These are phyloP conservation scores for Drosophila eugracilis DNA, from an alignment of 1,140 invertebrate species.

Conservation along the genomic window DNA sequence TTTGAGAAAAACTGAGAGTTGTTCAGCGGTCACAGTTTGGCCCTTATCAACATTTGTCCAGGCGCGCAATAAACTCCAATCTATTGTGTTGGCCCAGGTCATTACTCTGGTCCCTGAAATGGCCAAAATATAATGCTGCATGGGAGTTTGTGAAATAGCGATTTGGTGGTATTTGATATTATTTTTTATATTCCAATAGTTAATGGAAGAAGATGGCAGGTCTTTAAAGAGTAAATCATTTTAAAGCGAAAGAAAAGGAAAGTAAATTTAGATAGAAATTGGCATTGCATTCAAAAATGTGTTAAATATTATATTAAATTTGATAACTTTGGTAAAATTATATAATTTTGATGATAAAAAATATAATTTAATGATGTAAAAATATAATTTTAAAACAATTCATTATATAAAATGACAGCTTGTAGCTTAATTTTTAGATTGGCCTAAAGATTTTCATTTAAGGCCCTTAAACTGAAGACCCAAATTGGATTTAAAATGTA, in stretches of 20 bases:
- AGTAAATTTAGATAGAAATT: too few relatives aligned
- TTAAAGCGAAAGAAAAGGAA: background rate
- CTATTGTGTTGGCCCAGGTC: constrained; percentile 39
- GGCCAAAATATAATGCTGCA: background rate
- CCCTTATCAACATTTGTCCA: constrained; percentile 53
- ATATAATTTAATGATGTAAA: too few relatives aligned
- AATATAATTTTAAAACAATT: too few relatives aligned
- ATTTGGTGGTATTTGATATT: constrained; percentile 1
- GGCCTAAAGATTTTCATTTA: too few relatives aligned
- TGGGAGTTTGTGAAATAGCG: background rate
- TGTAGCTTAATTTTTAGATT: too few relatives aligned
- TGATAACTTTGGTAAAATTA: too few relatives aligned
- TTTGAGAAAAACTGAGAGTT: constrained; percentile 6
- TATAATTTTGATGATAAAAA: too few relatives aligned
- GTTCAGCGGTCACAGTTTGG: constrained; percentile 13
- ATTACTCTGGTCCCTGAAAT: constrained; percentile 28
- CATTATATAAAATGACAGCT: too few relatives aligned
- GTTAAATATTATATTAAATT: too few relatives aligned
- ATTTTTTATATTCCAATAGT: background rate
- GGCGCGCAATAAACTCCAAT: constrained; percentile 46
- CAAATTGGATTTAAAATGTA: too few relatives aligned
- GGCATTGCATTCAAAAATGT: too few relatives aligned
- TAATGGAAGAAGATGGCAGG: background rate
- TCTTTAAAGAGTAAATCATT: background rate
- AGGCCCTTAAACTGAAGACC: too few relatives aligned